phyloP scores from a whole-genome alignment of 2,888 invertebrate genomes.

The Platycnemis pennipes region DNA sequence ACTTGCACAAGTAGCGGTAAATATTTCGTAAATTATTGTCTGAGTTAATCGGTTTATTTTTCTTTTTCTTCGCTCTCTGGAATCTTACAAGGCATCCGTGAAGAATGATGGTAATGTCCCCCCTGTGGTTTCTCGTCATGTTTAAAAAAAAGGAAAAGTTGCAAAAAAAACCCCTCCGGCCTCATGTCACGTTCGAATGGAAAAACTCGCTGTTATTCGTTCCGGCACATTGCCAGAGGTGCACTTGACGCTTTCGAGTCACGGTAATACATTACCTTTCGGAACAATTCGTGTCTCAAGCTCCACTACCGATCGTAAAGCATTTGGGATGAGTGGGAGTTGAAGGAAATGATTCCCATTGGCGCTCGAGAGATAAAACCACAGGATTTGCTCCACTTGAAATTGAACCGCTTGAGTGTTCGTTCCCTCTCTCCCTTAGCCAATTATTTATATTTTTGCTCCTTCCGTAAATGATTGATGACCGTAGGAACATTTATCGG shows the following conservation, averaged over 20 bases:
- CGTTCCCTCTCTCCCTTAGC: background rate
- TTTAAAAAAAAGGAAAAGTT: background rate
- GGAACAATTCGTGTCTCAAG: background rate
- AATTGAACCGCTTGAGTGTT: background rate
- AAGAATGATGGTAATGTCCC: background rate
- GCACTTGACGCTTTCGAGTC: background rate
- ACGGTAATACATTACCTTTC: slow-evolving; percentile 3
- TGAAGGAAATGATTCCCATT: background rate
- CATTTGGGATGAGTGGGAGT: background rate
- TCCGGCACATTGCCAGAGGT: background rate
- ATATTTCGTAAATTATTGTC: background rate
- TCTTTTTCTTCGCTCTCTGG: background rate
- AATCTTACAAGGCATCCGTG: background rate
- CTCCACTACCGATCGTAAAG: background rate
- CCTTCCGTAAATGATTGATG: background rate
- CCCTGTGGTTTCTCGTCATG: background rate
- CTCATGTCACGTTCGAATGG: background rate
- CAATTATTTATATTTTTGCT: background rate
- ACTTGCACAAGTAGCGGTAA: background rate
- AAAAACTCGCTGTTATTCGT: background rate
- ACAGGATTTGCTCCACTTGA: background rate
- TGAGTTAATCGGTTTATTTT: background rate
- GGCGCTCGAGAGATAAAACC: background rate
- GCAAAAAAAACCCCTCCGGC: background rate
- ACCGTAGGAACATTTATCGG: background rate